Conservation (phyloP, 1,140 invertebrate genomes). For the Bombyx mandarina region DNA sequence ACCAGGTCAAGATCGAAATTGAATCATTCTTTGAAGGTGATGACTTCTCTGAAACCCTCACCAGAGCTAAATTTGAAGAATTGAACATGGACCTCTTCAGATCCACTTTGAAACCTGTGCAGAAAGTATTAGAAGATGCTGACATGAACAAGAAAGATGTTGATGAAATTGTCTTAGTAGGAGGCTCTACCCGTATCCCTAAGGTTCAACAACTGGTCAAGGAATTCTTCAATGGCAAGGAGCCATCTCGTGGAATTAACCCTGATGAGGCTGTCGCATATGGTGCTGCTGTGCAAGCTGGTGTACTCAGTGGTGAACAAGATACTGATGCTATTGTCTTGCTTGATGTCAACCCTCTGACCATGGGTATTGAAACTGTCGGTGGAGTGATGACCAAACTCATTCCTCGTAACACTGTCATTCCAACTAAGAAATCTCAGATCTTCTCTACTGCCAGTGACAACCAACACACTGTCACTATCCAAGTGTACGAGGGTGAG, state of each 20-base stretch:
- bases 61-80: slow-evolving; percentile 99
- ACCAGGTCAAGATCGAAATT: slow-evolving; percentile 98
- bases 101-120: slow-evolving; percentile 98
- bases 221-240: slow-evolving; percentile 98
- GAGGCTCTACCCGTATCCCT: slow-evolving; percentile 98
- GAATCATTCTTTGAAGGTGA: slow-evolving; percentile 99
- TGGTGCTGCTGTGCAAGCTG: slow-evolving; percentile 98
- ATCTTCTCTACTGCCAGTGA: slow-evolving; percentile 99
- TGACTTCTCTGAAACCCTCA: slow-evolving; percentile 99
- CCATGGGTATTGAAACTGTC: slow-evolving; percentile 99
- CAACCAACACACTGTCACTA: slow-evolving; percentile 99
- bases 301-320: slow-evolving; percentile 89
- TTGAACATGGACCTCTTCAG: slow-evolving; percentile 99
- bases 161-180: slow-evolving; percentile 98
- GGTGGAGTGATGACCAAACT: slow-evolving; percentile 99
- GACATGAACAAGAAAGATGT: slow-evolving; percentile 99
- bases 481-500: slow-evolving; percentile 87
- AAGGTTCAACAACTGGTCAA: slow-evolving; percentile 99
- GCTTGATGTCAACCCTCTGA: slow-evolving; percentile 97
- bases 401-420: slow-evolving; percentile 98
- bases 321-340: slow-evolving; percentile 97
- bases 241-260: slow-evolving; percentile 98
- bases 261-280: slow-evolving; percentile 99
- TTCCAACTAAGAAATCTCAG: slow-evolving; percentile 99
- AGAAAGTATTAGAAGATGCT: slow-evolving; percentile 96